Evolutionary conservation across 2,797 vertebrate species (phyloP), one percentile per base, ranked within the genome.

Genomic region (Danio choprae): DNA sequence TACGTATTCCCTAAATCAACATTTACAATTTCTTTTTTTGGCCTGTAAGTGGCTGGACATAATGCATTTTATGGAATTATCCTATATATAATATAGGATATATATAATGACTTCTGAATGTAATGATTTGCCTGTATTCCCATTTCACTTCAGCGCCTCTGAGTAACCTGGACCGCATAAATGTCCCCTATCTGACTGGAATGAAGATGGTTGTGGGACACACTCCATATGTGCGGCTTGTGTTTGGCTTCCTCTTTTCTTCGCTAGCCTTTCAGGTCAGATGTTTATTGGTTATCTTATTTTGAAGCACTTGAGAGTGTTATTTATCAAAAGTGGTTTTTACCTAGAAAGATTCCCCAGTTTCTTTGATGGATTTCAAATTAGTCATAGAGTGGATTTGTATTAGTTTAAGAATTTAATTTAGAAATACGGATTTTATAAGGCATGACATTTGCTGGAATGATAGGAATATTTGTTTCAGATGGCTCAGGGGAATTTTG

Each of bases 221-320:
- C 72, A 86, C 60, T 3, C 85, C 91, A 7, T 93, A 92, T 11
- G 71, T 74, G n/a, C 70, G 79, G 13, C 88, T 93, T 46, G 87
- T 91, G 3, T 81, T 84, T 8, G 88, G 86, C 50, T 93, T 92
- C 81, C 79, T 93, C 20, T 89, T 90, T 12, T 68, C 87, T 0
- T 93, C 91, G 1, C 60, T 92, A 41, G 89, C 90, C 20, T 91
- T 92, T 77, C 92, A 94, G 91, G 91, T 93, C 18, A 68, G 81
- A 29, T 3, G 5, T 40, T 38, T 51, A 15, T 5, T 15, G 10
- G 46, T 68, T 8, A n/a, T 10, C 43, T 44, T 10, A 20, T 58
- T 48, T 18, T 58, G 7, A 18, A 36, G 15, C 44, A 20, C 4
- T 18, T 56, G 8, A 4, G n/a, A 9, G 0, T 56, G 55, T 20